Base-by-base conservation (phyloP, 2,113 vertebrate genomes). In the Vulpes ferrilata region DNA sequence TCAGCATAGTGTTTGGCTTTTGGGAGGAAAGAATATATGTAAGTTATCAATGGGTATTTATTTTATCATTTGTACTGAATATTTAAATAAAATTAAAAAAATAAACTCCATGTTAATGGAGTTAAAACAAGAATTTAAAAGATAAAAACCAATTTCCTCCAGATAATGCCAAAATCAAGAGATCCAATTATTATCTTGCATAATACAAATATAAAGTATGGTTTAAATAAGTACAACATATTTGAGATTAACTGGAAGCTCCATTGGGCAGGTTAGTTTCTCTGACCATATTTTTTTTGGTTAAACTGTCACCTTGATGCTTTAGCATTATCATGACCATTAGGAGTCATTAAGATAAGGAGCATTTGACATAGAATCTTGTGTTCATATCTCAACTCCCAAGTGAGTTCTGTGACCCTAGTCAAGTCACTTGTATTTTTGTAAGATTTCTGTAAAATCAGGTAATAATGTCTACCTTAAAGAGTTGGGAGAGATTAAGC, bases 31-130 rank as follows among this genome's bases (percentile, higher is more conserved):
- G 11, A 16, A 23, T 12, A 71, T 60, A 62, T 48, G 2, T 0
- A 87, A 74, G 22, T 91, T 85, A 60, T 88, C 11, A 93, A 59
- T 90, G n/a, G 30, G 1, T 57, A 3, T 76, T 60, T 85, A 62
- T 53, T 69, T 96, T 69, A 67, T 79, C 32, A 83, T 84, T 93
- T 95, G 88, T n/a, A 64, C 15, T 88, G 11, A 79, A 53, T 19
- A 67, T 23, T 12, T 6, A 71, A 88, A 64, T 51, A 57, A 48
- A 67, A 69, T 20, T 32, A 20, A 55, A 30, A 62, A 69, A 57
- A 53, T 30, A 84, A 23, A 60, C 27, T 65, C 25, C 76, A 67
- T 60, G n/a, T 69, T 93, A 84, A 83, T 48, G 35, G 35, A 35
- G 35, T 35, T 35, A 35, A 35, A 35, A 60, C 22, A 94, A 76